These are phyloP conservation scores for Actinia tenebrosa DNA, from an alignment of 64 coral and sea anemone genomes.

Conservation along the genomic window DNA sequence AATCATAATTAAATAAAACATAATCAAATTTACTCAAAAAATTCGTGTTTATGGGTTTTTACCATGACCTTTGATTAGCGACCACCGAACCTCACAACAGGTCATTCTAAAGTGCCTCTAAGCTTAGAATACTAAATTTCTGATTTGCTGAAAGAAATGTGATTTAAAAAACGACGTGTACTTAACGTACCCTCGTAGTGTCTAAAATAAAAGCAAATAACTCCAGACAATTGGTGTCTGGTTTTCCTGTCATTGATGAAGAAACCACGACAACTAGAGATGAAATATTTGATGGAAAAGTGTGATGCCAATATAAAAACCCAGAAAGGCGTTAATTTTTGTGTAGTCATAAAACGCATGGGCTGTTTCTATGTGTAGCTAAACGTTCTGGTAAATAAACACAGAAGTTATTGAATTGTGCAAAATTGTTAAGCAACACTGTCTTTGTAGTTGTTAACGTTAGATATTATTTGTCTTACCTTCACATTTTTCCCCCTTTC, in stretches of 20 bases:
- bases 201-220: no score
- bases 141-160: no score
- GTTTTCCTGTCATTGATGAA: neutral
- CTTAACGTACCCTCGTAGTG: no score
- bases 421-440: neutral
- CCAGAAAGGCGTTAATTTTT: neutral
- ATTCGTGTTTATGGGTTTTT: neutral
- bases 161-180: no score
- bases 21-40: neutral
- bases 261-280: neutral
- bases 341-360: neutral
- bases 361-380: neutral
- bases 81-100: neutral
- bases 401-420: neutral
- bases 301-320: neutral
- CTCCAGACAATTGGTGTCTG: no score
- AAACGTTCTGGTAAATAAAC: neutral
- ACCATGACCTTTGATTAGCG: no score
- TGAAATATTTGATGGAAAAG: neutral
- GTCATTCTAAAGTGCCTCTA: no score
- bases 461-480: constrained; percentile 26
- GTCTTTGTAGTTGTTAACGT: neutral
- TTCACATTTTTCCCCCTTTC: constrained; percentile 76
- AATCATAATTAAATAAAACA: neutral
- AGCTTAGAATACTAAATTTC: no score